These are phyloP conservation scores for Leptopilina clavipes DNA, from an alignment of 1,140 invertebrate genomes.

Conservation along the genomic window DNA sequence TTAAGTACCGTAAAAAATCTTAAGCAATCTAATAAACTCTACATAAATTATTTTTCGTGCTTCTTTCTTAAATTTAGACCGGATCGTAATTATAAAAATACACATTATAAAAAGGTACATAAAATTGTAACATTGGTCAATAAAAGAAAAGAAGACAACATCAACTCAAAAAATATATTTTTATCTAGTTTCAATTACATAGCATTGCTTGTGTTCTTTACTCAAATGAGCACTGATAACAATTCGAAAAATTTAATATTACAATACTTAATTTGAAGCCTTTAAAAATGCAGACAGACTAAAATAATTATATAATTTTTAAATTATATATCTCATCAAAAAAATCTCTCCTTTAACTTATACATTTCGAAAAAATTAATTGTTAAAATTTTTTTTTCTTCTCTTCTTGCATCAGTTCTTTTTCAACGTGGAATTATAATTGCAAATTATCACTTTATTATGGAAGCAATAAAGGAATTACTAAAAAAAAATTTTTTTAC, in stretches of 20 bases:
- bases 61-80: neutral
- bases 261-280: neutral
- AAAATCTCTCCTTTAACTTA: too few species aligned
- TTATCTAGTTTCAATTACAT: conserved; percentile 12
- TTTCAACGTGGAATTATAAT: neutral
- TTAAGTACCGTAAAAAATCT: conserved; percentile 15
- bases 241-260: neutral
- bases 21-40: conserved; percentile 16
- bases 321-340: neutral
- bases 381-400: neutral
- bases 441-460: neutral
- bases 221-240: neutral
- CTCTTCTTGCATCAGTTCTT: neutral
- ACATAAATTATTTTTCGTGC: neutral
- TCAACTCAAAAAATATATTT: conserved; percentile 20
- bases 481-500: neutral
- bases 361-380: neutral
- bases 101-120: too few species aligned
- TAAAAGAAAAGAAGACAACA: neutral
- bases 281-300: conserved; percentile 1
- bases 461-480: neutral
- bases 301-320: neutral
- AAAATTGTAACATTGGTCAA: neutral
- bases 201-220: neutral
- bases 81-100: too few species aligned